Evolutionary conservation across 2,113 vertebrate genomes (phyloP).

Genomic region (Tupaia tana): DNA sequence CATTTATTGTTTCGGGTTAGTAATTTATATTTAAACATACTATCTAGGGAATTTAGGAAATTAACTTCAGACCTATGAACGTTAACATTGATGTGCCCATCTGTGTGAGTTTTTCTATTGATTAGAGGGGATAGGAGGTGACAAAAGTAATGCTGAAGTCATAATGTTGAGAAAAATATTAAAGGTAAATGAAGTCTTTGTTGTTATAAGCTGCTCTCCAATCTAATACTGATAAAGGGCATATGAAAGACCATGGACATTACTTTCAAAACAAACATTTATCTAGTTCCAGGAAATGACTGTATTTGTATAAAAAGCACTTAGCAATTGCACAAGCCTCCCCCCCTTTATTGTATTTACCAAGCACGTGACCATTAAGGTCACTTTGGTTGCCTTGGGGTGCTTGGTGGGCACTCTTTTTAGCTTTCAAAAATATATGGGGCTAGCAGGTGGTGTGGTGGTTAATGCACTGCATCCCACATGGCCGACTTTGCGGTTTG

Average conservation of each 20-base stretch:
- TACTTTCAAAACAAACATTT: constrained; percentile 71
- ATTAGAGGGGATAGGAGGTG: neutral
- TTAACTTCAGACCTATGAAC: neutral
- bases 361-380: neutral
- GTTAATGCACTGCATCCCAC: no score
- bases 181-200: constrained; percentile 28
- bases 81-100: neutral
- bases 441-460: no score
- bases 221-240: constrained; percentile 10
- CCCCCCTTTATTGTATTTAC: constrained; percentile 25
- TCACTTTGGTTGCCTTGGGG: neutral
- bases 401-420: neutral
- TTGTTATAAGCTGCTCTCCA: constrained; percentile 32
- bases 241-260: neutral
- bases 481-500: no score
- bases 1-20: constrained; percentile 16
- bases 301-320: constrained; percentile 41
- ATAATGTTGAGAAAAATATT: neutral
- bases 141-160: constrained; percentile 24
- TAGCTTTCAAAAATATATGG: neutral
- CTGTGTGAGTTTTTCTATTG: neutral
- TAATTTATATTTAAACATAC: constrained; percentile 21
- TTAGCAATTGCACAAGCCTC: neutral
- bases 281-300: constrained; percentile 62
- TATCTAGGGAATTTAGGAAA: constrained; percentile 5